These are phyloP conservation scores for Drosophila macrothrix DNA, from an alignment of 2,888 invertebrate species.

Conservation along the genomic window DNA sequence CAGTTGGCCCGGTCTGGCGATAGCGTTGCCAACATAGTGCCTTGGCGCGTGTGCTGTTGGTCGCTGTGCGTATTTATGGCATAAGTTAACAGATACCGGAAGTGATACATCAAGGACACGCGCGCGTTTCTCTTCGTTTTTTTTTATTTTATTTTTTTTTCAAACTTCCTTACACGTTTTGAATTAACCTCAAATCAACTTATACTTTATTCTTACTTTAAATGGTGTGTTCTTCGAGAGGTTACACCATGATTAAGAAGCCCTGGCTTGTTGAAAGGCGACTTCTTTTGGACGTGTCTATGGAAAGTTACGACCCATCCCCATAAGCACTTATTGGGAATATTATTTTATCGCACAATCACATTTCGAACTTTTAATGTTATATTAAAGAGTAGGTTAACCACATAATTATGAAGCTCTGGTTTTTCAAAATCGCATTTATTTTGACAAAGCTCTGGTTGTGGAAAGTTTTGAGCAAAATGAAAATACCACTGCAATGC, in stretches of 20 bases:
- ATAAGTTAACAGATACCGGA: constrained; percentile 80
- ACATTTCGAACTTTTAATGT: background rate
- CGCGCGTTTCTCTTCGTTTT: constrained; percentile 18
- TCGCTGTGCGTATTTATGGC: constrained; percentile 73
- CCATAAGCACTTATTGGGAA: background rate
- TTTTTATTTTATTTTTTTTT: constrained; percentile 32
- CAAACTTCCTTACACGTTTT: constrained; percentile 57
- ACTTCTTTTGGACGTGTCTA: background rate
- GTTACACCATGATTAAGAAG: background rate
- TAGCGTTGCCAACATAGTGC: constrained; percentile 27
- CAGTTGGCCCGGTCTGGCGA: constrained; percentile 27
- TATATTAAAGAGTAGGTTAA: background rate
- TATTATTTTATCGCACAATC: background rate
- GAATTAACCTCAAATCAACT: constrained; percentile 70
- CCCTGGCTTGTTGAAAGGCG: background rate
- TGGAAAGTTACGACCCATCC: background rate
- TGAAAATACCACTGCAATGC: background rate
- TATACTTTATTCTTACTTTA: constrained; percentile 22
- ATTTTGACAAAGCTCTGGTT: background rate
- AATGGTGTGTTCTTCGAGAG: background rate
- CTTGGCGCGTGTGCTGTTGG: constrained; percentile 68
- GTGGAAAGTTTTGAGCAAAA: background rate
- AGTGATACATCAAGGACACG: constrained; percentile 80
- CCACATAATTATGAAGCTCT: background rate
- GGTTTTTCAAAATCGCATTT: background rate